Evolutionary conservation across 2,888 invertebrate species (phyloP).

Genomic region (Phragmatobia fuliginosa): DNA sequence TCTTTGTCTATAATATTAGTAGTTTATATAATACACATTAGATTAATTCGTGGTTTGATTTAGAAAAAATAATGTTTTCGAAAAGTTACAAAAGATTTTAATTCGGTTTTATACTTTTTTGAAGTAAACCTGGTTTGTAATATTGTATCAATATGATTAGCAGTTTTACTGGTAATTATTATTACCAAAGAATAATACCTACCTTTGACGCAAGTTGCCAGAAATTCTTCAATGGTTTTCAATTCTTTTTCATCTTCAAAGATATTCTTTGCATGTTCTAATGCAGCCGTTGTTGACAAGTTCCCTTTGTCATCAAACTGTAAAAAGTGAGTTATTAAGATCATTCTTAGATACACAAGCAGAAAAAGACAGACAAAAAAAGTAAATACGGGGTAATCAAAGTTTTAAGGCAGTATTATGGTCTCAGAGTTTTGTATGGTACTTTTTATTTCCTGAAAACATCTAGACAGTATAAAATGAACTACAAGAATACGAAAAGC

Average conservation of each 20-base stretch:
- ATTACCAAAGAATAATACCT: not conserved
- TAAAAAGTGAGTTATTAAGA: not conserved
- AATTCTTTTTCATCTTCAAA: constrained; percentile 67
- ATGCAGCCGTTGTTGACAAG: constrained; percentile 55
- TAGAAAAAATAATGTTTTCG: not conserved
- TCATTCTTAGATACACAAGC: not conserved
- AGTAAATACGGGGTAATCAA: not conserved
- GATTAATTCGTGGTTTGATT: no score
- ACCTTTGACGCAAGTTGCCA: constrained; percentile 47
- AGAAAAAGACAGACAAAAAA: not conserved
- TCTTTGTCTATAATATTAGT: no score
- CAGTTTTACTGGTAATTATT: not conserved
- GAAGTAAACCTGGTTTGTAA: no score
- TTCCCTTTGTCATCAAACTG: constrained; percentile 69
- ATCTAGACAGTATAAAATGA: no score
- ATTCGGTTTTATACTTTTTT: no score
- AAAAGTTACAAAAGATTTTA: no score
- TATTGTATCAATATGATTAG: not conserved
- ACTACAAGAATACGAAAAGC: not conserved
- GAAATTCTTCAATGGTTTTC: constrained; percentile 57
- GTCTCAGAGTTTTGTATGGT: not conserved
- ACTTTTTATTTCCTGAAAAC: not conserved
- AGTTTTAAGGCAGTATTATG: not conserved
- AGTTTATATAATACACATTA: no score
- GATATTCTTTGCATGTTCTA: constrained; percentile 61